These are phyloP conservation scores for Onychomys leucogaster DNA, from an alignment of 2,797 vertebrate genomes.

Conservation along the genomic window DNA sequence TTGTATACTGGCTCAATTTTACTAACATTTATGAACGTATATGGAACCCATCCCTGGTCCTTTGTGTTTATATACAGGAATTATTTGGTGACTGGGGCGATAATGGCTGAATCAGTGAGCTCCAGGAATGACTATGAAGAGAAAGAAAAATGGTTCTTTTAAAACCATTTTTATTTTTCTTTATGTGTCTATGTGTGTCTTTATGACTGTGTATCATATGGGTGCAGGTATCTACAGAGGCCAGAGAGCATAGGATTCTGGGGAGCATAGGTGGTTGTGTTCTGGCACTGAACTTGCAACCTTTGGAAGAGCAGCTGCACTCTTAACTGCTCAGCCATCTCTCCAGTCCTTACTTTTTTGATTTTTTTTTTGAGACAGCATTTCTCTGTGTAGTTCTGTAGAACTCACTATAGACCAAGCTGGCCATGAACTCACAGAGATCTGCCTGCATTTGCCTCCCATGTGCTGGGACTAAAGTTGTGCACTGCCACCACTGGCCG, in stretches of 20 bases:
- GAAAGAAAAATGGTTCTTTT: not conserved
- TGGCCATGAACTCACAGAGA: no score
- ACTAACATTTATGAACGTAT: no score
- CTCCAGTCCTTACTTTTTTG: not conserved
- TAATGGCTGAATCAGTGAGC: not conserved
- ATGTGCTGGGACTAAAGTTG: not conserved
- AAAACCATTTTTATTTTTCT: not conserved
- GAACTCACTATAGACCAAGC: not conserved
- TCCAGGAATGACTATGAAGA: conserved; percentile 41
- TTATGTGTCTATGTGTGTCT: not conserved
- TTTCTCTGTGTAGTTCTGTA: no score
- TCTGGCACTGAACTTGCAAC: not conserved
- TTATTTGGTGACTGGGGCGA: not conserved
- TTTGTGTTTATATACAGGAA: not conserved
- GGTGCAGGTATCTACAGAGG: not conserved
- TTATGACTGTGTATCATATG: not conserved
- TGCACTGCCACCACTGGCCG: not conserved
- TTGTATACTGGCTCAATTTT: no score
- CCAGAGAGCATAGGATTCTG: not conserved
- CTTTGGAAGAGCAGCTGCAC: not conserved
- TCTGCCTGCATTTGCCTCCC: not conserved
- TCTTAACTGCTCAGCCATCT: not conserved
- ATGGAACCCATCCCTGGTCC: no score
- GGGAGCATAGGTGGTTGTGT: not conserved
- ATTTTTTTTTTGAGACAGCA: no score